Evolutionary conservation across 2,113 vertebrate genomes (phyloP), one percentile per base, ranked within the genome.

Genomic region (Aramus guarauna): DNA sequence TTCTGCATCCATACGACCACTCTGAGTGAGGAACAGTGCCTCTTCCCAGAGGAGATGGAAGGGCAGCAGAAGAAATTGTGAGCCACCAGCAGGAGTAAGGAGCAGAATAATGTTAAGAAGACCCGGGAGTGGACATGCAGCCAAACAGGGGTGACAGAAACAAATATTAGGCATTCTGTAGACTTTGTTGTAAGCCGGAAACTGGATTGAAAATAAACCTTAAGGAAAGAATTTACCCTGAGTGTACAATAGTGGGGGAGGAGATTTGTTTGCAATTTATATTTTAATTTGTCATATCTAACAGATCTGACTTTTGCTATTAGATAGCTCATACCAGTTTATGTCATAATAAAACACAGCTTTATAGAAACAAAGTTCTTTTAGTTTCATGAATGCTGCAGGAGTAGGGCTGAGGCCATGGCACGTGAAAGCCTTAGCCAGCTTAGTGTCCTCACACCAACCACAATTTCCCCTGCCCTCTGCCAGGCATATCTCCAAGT

Each of bases 51-150:
- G 36, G 11, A 75, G 8, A 20, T 45, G 37, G 19, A 88, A 22
- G 15, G 32, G 3, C 24, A 91, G 19, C 17, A 67, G 29, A 16
- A 60, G 5, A 36, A 26, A 12, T 29, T 36, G 4, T 1, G 3
- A 62, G 43, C 10, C n/a, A 41, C 19, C 43, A 50, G 12, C 6
- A 66, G 9, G 4, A 66, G n/a, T 53, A 62, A 34, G 19, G 60
- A 83, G 10, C 18, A 67, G 36, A 87, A 58, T 34, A 20, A 9
- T n/a, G 8, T 43, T 89, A 24, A 53, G 36, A 84, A 53, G 20
- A 60, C 30, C 15, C n/a, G 36, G 11, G 20, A 68, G 5, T 3
- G 1, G 19, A 55, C 0, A 0, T 11, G 9, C 32, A 37, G 43
- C 3, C 18, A 73, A 20, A 86, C 0, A 29, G 13, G 6, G 3